Percentiles rank a stretch among this genome's conserved stretches.
Evolutionary conservation across 2,113 vertebrate genomes (phyloP).

Genomic region (Rattus rattus): DNA sequence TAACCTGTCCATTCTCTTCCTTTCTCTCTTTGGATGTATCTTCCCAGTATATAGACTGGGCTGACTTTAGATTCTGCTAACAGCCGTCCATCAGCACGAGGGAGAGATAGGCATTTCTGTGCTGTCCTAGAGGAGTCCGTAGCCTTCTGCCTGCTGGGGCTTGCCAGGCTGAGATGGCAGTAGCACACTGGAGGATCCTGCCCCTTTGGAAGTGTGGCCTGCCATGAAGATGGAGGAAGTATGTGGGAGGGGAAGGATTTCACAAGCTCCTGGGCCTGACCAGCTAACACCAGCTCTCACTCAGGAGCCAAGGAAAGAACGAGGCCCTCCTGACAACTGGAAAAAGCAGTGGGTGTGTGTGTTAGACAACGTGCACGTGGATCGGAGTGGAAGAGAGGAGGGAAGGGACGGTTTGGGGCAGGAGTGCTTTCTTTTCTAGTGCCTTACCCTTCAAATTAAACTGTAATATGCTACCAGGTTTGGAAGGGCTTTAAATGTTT

Average conservation of each 20-base stretch:
- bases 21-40: neutral
- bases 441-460: neutral
- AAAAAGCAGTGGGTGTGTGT: neutral
- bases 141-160: neutral
- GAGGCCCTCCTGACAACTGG: neutral
- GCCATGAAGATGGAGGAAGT: neutral
- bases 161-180: neutral
- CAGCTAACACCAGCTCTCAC: neutral
- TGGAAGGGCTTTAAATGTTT: neutral
- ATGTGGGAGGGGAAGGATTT: neutral
- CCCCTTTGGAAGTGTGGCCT: neutral
- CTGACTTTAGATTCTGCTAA: neutral
- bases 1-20: neutral
- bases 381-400: neutral
- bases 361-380: no score
- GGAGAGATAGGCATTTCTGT: neutral
- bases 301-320: neutral
- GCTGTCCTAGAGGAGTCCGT: neutral
- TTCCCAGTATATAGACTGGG: neutral
- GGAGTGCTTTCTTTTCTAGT: conserved; percentile 19
- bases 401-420: neutral
- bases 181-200: neutral
- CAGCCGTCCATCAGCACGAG: neutral
- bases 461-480: neutral
- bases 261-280: conserved; percentile 13